These are phyloP conservation scores for Montifringilla adamsi DNA, from an alignment of 2,113 vertebrate genomes.

Conservation along the genomic window DNA sequence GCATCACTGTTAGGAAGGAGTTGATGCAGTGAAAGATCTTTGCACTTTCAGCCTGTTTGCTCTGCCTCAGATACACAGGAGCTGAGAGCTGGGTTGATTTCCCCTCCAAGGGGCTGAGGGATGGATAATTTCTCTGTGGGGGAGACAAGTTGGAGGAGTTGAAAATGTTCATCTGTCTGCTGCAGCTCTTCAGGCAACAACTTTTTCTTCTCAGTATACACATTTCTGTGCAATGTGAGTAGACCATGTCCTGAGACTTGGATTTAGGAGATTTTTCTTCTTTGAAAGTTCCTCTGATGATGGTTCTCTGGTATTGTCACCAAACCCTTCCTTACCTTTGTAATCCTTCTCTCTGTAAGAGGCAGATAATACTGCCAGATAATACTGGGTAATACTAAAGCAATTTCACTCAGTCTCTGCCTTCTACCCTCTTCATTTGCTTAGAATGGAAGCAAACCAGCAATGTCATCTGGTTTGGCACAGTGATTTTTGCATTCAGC, in stretches of 20 bases:
- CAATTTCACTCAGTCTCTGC: neutral
- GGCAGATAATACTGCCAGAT: too few species aligned
- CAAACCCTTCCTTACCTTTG: neutral
- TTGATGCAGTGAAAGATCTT: neutral
- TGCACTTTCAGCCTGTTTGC: neutral
- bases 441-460: neutral
- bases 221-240: neutral
- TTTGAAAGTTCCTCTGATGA: neutral
- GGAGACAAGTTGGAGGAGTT: neutral
- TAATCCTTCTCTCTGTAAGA: neutral
- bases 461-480: neutral
- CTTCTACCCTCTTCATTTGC: neutral
- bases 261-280: neutral
- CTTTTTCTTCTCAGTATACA: neutral
- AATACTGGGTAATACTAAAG: neutral
- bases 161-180: neutral
- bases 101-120: neutral
- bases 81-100: neutral
- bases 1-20: neutral
- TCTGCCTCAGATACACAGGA: neutral
- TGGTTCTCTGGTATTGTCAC: neutral
- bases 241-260: neutral
- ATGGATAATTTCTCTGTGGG: neutral
- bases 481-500: neutral
- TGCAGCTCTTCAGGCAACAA: neutral